Base-by-base conservation (phyloP, 2,888 invertebrate species). In the Aplocera efformata region DNA sequence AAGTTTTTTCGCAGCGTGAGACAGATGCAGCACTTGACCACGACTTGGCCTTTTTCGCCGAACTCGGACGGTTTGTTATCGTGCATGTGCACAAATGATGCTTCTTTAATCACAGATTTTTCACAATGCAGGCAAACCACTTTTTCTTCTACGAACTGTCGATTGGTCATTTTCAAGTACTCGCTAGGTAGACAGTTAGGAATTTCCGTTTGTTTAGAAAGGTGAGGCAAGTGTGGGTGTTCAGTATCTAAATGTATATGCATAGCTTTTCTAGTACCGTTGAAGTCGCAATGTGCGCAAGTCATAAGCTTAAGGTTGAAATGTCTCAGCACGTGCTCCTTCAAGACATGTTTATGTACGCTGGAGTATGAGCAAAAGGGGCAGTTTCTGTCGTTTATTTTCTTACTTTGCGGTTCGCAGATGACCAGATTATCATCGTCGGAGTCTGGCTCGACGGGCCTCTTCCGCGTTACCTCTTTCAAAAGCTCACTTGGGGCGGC, bases 21-120 rank as follows among this genome's bases (percentile, higher is more conserved):
- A 43, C 91, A 91, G 6, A 70, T 60, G 7, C 74, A 70, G 46
- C 91, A 91, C 41, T 84, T 85, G 6, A 80, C 71, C 0, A 89
- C 81, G 0, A 84, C 54, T 0, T 69, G 63, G 0, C 81, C 88
- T 23, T 72, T 65, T 20, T 64, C 72, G 0, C 66, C 74, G 2
- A 79, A 74, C 1, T 70, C 67, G 0, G 68, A 53, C 4, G 60
- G 67, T 0, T 22, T 17, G 4, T 60, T 55, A 0, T 64, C 65
- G 48, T 82, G 81, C 0, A 46, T 21, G 45, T 86, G 88, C 0
- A 31, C 32, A 0, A 32, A 41, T 0, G 52, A 22, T 0, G 73
- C 70, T 0, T 34, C 21, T 1, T 63, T 62, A 1, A 50, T 28
- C 1, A 86, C 33, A 0, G 51, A 13, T n/a, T 54, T 61, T 40